A percentile compares a stretch with the other conserved stretches of the same genome.
These are phyloP conservation scores for Tetragnatha versicolor DNA, from an alignment of 1,140 invertebrate species.

Conservation along the genomic window DNA sequence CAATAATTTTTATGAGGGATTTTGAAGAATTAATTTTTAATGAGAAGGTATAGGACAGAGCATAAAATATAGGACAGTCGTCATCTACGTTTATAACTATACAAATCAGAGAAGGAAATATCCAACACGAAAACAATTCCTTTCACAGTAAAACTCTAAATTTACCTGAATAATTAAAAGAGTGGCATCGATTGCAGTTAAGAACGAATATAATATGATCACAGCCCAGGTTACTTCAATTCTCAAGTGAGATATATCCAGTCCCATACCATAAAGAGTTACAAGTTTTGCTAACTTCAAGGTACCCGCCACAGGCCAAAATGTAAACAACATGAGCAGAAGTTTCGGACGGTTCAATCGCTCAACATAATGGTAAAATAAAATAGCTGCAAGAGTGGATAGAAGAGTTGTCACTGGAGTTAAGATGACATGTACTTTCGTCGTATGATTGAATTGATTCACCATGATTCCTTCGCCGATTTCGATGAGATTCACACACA, in stretches of 20 bases:
- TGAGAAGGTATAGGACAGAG: no score
- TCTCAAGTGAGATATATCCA: slow-evolving; percentile 46
- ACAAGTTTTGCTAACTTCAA: slow-evolving; percentile 51
- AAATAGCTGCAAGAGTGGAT: slow-evolving; percentile 24
- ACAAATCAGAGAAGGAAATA: no score
- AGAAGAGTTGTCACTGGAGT: slow-evolving; percentile 29
- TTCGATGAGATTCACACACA: slow-evolving; percentile 46
- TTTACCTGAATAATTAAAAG: slow-evolving; percentile 55
- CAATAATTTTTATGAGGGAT: no score
- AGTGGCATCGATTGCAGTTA: slow-evolving; percentile 54
- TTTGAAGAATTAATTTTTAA: no score
- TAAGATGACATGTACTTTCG: slow-evolving; percentile 44
- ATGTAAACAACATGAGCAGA: slow-evolving; percentile 48
- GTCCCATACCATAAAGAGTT: slow-evolving; percentile 42
- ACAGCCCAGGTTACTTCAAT: slow-evolving; percentile 47
- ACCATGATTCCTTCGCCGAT: slow-evolving; percentile 54
- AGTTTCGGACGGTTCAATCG: slow-evolving; percentile 38
- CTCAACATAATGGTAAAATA: slow-evolving; percentile 55
- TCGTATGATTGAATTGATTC: slow-evolving; percentile 33
- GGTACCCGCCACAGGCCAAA: slow-evolving; percentile 51
- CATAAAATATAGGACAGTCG: no score
- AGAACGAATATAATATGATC: slow-evolving; percentile 40
- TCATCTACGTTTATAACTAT: no score
- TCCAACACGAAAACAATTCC: no score
- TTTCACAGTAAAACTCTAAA: background rate